phyloP scores from a whole-genome alignment of 2,797 vertebrate genomes.

The Eulemur albifrons region DNA sequence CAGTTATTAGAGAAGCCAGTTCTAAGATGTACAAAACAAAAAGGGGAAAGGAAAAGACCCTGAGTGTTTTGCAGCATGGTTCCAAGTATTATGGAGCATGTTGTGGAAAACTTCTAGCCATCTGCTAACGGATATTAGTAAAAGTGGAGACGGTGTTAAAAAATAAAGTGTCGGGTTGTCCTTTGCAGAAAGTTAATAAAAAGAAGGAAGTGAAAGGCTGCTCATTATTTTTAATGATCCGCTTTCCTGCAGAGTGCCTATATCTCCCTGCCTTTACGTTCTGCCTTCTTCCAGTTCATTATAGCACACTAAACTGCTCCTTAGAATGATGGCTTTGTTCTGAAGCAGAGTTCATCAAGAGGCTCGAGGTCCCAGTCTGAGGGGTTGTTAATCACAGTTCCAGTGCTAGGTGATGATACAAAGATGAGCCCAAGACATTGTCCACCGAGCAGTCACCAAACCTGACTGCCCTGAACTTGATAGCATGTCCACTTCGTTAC shows the following conservation, averaged over 20 bases:
- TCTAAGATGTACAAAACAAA: slow-evolving; percentile 20
- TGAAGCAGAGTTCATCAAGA: slow-evolving; percentile 82
- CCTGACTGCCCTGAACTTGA: not conserved
- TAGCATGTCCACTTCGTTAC: not conserved
- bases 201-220: slow-evolving; percentile 86
- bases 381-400: slow-evolving; percentile 69
- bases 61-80: not conserved
- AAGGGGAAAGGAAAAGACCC: not conserved
- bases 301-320: slow-evolving; percentile 79
- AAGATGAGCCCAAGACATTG: slow-evolving; percentile 69
- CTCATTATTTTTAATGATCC: slow-evolving; percentile 95
- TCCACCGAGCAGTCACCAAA: not conserved
- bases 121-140: slow-evolving; percentile 80
- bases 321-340: slow-evolving; percentile 92
- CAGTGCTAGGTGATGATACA: slow-evolving; percentile 75
- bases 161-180: slow-evolving; percentile 83
- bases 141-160: slow-evolving; percentile 78
- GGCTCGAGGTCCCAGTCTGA: slow-evolving; percentile 67
- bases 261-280: slow-evolving; percentile 86
- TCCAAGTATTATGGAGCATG: slow-evolving; percentile 40
- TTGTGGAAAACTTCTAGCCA: slow-evolving; percentile 67
- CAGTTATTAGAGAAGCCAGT: not conserved
- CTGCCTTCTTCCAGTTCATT: slow-evolving; percentile 86
- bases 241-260: slow-evolving; percentile 88
- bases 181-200: slow-evolving; percentile 87